Evolutionary conservation across 2,888 invertebrate species (phyloP), one percentile per base, ranked within the genome.

Genomic region (Gortyna flavago): DNA sequence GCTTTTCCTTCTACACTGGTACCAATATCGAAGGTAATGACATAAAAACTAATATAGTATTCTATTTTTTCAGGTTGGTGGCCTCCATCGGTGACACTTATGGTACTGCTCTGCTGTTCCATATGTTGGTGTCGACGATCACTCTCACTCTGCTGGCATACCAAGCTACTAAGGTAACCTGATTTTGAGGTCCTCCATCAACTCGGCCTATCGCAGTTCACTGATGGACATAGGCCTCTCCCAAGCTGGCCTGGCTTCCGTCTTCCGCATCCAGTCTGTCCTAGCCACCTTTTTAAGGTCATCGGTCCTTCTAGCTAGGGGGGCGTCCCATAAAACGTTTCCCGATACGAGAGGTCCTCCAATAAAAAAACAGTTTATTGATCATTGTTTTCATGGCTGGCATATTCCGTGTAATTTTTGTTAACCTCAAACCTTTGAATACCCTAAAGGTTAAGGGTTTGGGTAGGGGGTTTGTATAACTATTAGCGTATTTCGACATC

Each of bases 121-220:
- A 98, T 94, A 98, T 99, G 98, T 95, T 98, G 91, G 98, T 98
- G 38, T 98, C 98, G 0, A 98, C 98, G 4, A 98, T 99, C 85
- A 98, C 98, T 62, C 96, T 99, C 54, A 99, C 98, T 29, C 96
- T 98, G 57, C 95, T 98, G 83, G 98, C 98, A 29, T 99, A 98
- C 90, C 98, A 98, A 93, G 98, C 98, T 8, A 98, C 98, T 1
- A 98, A 98, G 97, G 98, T 98, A 73, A 64, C 6, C 16, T 18
- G 6, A 18, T 61, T 21, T 21, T 9, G 32, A 61, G 61, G 9
- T 32, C 61, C 32, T 21, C 57, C 57, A 57, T 25, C 54, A 54
- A 9, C 21, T 51, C 21, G 21, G 8, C 51, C 51, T 18, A 7
- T 44, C 44, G 16, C 21, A 51, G 51, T 51, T 21, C 51, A 51